Conservation (phyloP, 1,140 invertebrate species). For the Penaeus indicus region DNA sequence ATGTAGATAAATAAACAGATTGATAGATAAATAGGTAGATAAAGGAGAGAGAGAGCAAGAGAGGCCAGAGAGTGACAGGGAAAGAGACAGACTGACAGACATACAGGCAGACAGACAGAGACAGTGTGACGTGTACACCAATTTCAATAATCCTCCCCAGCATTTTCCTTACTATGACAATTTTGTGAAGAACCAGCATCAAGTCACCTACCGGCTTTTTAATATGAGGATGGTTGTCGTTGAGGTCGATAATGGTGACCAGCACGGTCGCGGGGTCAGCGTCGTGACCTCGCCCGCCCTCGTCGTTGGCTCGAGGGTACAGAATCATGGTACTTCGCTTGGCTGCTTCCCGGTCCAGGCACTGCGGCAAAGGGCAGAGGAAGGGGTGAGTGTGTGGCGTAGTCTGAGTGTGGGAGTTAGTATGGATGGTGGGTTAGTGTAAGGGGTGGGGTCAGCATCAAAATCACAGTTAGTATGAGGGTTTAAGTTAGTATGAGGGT, state of each 20-base stretch:
- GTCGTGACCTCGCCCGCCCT: conserved; percentile 40
- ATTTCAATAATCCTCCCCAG: too few relatives aligned
- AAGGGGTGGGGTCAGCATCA: too few relatives aligned
- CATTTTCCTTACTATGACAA: too few relatives aligned
- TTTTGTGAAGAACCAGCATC: too few relatives aligned
- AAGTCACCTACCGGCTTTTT: conserved; percentile 3
- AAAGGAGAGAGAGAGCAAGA: too few relatives aligned
- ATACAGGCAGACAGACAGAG: not conserved
- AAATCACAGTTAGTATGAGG: too few relatives aligned
- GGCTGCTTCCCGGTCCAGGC: conserved; percentile 29
- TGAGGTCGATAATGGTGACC: conserved; percentile 21
- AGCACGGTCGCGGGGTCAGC: conserved; percentile 32
- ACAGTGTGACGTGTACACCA: not conserved
- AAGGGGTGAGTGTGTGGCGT: too few relatives aligned
- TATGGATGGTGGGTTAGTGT: too few relatives aligned
- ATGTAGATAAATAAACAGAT: too few relatives aligned
- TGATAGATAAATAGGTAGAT: too few relatives aligned
- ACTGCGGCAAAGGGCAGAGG: not conserved
- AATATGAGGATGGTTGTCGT: conserved; percentile 35
- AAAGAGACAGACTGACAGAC: conserved; percentile 31
- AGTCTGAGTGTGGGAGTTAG: too few relatives aligned
- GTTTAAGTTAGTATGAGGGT: too few relatives aligned
- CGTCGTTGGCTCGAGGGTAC: conserved; percentile 33
- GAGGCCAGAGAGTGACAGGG: not conserved
- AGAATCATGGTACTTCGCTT: conserved; percentile 6